Conservation (phyloP, 2,888 invertebrate genomes). For the Cybosia mesomella region DNA sequence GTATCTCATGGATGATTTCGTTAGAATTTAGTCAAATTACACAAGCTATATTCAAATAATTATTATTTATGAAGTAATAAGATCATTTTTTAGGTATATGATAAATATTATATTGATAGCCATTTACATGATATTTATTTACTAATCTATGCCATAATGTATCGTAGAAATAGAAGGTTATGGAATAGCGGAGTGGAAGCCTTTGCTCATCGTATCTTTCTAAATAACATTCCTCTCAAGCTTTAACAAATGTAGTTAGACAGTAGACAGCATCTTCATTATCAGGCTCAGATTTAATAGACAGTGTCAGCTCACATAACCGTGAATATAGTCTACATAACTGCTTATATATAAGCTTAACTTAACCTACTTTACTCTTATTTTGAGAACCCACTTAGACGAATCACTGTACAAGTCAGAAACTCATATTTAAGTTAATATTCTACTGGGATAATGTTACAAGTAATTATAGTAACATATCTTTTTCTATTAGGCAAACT, state of each 20-base stretch:
- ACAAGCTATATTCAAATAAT: too few species aligned
- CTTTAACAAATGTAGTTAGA: not conserved
- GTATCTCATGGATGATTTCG: too few species aligned
- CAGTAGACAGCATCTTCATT: not conserved
- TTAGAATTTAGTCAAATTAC: too few species aligned
- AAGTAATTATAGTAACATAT: constrained; percentile 26
- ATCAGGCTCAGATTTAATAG: not conserved
- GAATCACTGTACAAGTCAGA: constrained; percentile 25
- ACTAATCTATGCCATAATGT: too few species aligned
- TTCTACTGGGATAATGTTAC: constrained; percentile 24
- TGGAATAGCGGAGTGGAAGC: too few species aligned
- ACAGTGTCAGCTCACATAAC: not conserved
- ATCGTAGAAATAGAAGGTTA: too few species aligned
- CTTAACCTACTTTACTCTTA: not conserved
- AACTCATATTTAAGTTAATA: constrained; percentile 31
- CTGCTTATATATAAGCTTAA: not conserved
- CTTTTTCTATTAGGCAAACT: constrained; percentile 11
- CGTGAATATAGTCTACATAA: not conserved
- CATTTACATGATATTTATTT: too few species aligned
- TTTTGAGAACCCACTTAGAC: constrained; percentile 29
- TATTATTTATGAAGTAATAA: too few species aligned
- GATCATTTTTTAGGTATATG: too few species aligned
- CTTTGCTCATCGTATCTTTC: too few species aligned
- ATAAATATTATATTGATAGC: too few species aligned
- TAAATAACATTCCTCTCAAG: not conserved